Evolutionary conservation across 2,113 vertebrate species (phyloP).

Genomic region (Butastur rufipennis): DNA sequence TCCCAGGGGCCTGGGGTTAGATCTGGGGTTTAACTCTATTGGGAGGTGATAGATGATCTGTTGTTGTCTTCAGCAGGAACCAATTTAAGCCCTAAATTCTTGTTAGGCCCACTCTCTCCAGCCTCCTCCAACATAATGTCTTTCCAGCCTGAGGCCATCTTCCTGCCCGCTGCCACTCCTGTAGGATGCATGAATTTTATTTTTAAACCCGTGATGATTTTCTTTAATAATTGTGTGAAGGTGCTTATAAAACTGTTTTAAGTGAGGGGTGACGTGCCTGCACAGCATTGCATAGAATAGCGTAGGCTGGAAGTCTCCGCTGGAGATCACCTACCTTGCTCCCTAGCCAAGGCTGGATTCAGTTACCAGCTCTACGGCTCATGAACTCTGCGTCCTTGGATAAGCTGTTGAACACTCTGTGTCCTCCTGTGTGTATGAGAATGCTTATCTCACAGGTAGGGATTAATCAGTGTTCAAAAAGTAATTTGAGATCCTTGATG

Average conservation of each 20-base stretch:
- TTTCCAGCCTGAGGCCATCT: neutral
- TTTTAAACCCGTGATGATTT: neutral
- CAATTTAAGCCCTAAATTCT: neutral
- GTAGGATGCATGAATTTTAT: neutral
- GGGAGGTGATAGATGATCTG: neutral
- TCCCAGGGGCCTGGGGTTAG: neutral
- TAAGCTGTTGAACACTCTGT: neutral
- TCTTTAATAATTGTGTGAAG: neutral
- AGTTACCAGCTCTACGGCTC: neutral
- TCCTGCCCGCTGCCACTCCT: neutral
- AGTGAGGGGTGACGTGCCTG: neutral
- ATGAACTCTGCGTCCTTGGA: neutral
- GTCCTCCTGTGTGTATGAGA: neutral
- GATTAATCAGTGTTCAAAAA: slow-evolving; percentile 40
- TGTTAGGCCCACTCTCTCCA: neutral
- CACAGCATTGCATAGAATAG: neutral
- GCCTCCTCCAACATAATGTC: neutral
- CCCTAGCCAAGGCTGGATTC: neutral
- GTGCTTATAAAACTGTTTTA: neutral
- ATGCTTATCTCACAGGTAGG: slow-evolving; percentile 32
- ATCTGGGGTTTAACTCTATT: neutral
- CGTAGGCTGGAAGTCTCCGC: rapidly evolving
- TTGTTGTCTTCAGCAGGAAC: neutral
- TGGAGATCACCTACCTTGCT: neutral
- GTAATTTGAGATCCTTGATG: slow-evolving; percentile 49